Conservation (phyloP, 2,113 vertebrate species). For the Nesogale talazaci region DNA sequence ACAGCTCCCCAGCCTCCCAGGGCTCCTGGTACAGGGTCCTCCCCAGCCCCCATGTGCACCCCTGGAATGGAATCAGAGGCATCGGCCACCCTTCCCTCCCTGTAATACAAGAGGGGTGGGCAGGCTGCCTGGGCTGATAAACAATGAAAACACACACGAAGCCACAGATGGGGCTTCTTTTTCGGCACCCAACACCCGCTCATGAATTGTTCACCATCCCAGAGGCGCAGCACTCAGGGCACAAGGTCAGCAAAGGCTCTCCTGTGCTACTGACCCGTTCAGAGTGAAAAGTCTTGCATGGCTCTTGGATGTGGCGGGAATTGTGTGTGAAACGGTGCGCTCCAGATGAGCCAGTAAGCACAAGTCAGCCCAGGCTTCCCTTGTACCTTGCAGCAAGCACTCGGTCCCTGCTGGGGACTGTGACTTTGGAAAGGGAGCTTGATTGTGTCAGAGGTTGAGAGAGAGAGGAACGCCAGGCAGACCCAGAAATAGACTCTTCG, state of each 20-base stretch:
- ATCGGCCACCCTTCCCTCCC: neutral
- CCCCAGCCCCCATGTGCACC: neutral
- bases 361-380: neutral
- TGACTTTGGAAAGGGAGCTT: no score
- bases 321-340: no score
- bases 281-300: neutral
- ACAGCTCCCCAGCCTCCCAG: neutral
- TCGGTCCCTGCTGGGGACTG: no score
- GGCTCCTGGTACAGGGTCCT: neutral
- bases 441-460: no score
- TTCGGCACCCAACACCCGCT: neutral
- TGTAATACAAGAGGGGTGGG: neutral
- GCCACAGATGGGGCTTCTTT: neutral
- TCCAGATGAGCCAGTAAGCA: neutral
- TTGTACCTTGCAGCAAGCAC: no score
- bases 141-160: neutral
- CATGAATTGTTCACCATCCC: neutral
- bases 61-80: neutral
- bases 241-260: neutral
- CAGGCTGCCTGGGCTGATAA: neutral
- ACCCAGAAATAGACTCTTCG: no score
- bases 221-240: neutral
- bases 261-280: no score
- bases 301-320: neutral
- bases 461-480: no score